These are phyloP conservation scores for Neogobius melanostomus DNA, from an alignment of 2,113 vertebrate genomes.

Conservation along the genomic window DNA sequence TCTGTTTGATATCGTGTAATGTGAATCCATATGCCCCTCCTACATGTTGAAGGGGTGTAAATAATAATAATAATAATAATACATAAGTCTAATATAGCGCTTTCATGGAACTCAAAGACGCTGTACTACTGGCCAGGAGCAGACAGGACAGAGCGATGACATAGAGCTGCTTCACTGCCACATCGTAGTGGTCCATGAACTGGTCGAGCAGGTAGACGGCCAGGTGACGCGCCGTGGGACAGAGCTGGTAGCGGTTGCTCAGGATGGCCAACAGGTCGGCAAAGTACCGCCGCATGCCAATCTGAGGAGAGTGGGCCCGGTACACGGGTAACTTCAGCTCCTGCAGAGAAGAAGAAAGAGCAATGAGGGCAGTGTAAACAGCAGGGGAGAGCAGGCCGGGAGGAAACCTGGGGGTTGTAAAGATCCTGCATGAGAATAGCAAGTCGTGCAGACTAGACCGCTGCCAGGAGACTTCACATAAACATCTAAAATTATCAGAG, in stretches of 20 bases:
- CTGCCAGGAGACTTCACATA: constrained; percentile 20
- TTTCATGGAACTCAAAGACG: no score
- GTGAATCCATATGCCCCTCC: no score
- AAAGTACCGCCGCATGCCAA: constrained; percentile 88
- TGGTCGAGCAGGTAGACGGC: constrained; percentile 89
- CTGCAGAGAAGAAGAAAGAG: constrained; percentile 56
- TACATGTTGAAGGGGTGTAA: no score
- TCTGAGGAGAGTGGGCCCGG: constrained; percentile 85
- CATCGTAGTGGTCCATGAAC: constrained; percentile 88
- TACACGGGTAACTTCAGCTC: constrained; percentile 87
- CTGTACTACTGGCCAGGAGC: constrained; percentile 86
- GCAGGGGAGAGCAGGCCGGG: constrained; percentile 14
- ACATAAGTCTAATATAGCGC: no score
- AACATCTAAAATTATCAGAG: constrained; percentile 10
- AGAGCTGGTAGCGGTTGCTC: constrained; percentile 85
- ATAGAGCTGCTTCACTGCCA: constrained; percentile 85
- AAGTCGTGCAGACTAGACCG: constrained; percentile 34
- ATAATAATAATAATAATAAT: no score
- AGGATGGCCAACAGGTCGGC: constrained; percentile 84
- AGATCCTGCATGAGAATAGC: constrained; percentile 54
- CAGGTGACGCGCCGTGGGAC: constrained; percentile 85
- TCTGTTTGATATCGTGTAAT: no score
- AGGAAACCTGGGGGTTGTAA: constrained; percentile 29
- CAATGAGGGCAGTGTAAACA: constrained; percentile 1
- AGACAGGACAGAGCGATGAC: constrained; percentile 85